phyloP scores from a whole-genome alignment of 2,797 vertebrate species.

The Acrossocheilus wenchowensis region DNA sequence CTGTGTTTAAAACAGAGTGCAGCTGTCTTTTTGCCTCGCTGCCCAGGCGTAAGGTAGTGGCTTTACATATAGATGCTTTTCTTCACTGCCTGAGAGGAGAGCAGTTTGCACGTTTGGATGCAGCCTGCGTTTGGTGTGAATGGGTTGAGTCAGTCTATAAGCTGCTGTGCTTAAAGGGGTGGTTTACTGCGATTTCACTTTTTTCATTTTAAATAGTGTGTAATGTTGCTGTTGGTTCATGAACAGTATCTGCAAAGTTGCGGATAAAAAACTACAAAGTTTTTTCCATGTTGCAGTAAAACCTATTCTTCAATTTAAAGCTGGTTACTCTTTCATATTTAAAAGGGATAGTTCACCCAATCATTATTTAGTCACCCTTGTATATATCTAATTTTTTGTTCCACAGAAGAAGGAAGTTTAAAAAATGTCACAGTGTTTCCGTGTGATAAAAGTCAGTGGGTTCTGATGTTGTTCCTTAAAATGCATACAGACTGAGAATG shows the following conservation, averaged over 20 bases:
- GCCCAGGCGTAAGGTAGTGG: not conserved
- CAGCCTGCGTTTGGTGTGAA: not conserved
- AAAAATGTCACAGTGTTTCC: not conserved
- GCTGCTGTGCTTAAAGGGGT: not conserved
- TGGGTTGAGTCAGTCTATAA: not conserved
- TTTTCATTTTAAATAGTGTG: no score
- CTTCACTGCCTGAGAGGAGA: not conserved
- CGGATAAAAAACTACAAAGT: no score
- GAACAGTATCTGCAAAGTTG: no score
- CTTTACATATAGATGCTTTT: not conserved
- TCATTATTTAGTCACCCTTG: not conserved
- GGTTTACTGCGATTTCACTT: no score
- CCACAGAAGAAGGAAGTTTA: not conserved
- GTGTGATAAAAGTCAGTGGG: no score
- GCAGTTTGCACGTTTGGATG: not conserved
- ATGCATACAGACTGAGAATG: no score
- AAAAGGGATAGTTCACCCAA: not conserved
- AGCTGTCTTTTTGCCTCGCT: not conserved
- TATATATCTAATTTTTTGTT: not conserved
- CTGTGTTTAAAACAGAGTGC: not conserved
- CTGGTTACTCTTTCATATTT: not conserved
- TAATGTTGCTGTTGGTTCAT: no score
- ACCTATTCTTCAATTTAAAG: not conserved
- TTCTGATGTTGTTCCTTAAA: no score
- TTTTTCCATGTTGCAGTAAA: not conserved